Conservation (phyloP, 2,888 invertebrate species). For the Ornithoptera priamus region DNA sequence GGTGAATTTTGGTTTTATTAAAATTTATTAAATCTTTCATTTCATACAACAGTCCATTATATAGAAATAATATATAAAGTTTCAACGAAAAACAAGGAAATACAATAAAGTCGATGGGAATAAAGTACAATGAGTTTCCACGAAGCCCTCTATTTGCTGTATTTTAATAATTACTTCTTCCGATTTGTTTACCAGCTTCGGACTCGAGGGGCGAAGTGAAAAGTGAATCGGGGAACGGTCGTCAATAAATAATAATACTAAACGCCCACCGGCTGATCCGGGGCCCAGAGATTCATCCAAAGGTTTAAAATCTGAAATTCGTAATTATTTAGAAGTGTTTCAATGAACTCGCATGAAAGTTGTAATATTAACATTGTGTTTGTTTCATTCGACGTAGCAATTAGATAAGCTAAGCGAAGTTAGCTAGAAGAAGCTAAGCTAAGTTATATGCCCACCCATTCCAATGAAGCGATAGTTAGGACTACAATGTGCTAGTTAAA, state of each 20-base stretch:
- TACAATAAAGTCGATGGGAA: neutral
- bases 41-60: neutral
- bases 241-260: slow-evolving; percentile 78
- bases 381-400: no score
- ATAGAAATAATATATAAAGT: neutral
- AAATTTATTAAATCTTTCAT: neutral
- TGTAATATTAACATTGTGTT: no score
- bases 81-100: neutral
- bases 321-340: slow-evolving; percentile 2
- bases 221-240: slow-evolving; percentile 62
- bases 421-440: no score
- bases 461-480: no score
- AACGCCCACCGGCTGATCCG: slow-evolving; percentile 69
- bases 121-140: slow-evolving; percentile 56
- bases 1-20: neutral
- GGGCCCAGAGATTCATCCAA: slow-evolving; percentile 34
- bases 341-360: neutral
- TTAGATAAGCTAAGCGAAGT: no score
- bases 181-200: slow-evolving; percentile 68
- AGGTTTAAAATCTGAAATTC: neutral
- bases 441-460: no score
- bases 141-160: slow-evolving; percentile 68
- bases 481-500: no score
- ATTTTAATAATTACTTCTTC: slow-evolving; percentile 79
- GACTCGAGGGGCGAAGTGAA: slow-evolving; percentile 59